Evolutionary conservation across 2,797 vertebrate species (phyloP).

Genomic region (Parauchenoglanis ngamensis): DNA sequence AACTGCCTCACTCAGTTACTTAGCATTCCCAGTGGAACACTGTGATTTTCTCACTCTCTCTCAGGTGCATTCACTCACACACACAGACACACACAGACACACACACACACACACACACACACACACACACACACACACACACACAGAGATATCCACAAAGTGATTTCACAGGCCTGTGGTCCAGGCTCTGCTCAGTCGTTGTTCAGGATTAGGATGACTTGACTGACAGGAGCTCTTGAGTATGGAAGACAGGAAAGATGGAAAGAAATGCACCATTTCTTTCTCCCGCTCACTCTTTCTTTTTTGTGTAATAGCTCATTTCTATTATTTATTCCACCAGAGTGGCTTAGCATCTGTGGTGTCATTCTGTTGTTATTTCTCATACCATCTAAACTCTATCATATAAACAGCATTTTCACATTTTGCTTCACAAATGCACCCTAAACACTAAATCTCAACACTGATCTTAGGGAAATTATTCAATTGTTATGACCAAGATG

Average conservation of each 20-base stretch:
- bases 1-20: constrained; percentile 33
- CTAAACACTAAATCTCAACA: background rate
- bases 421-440: background rate
- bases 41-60: constrained; percentile 22
- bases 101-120: background rate
- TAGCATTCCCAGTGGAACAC: constrained; percentile 19
- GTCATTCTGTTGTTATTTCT: constrained; percentile 24
- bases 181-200: constrained; percentile 45
- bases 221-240: constrained; percentile 55
- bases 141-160: constrained; percentile 40
- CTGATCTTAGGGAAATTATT: background rate
- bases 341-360: constrained; percentile 5
- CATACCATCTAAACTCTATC: constrained; percentile 1
- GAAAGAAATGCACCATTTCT: background rate
- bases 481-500: background rate
- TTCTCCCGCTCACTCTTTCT: background rate
- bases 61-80: background rate
- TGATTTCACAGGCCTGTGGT: constrained; percentile 61
- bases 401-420: background rate
- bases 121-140: constrained; percentile 30
- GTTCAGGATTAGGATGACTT: constrained; percentile 55
- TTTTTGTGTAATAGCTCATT: constrained; percentile 13
- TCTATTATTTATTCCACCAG: constrained; percentile 4
- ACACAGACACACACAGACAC: background rate
- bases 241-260: constrained; percentile 28